These are phyloP conservation scores for Caprella mutica DNA, from an alignment of 2,888 invertebrate genomes.

Conservation along the genomic window DNA sequence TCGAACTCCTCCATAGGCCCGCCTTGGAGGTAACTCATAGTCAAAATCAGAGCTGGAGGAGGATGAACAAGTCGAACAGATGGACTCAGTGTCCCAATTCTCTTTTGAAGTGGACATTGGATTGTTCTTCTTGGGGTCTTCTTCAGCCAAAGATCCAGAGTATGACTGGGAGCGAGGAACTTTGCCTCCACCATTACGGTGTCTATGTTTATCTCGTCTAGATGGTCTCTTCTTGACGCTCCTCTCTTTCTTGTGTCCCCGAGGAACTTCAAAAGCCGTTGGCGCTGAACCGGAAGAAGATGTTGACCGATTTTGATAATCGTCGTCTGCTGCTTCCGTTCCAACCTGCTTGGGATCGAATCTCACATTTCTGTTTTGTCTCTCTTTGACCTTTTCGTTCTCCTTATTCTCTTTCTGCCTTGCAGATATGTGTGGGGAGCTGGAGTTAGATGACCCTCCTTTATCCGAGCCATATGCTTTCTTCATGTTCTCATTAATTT, in stretches of 20 bases:
- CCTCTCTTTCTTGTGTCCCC: background rate
- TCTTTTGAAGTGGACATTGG: constrained; percentile 24
- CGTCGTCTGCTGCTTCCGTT: background rate
- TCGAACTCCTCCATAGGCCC: constrained; percentile 68
- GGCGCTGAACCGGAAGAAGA: constrained; percentile 32
- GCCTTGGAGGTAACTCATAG: constrained; percentile 61
- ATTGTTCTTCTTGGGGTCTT: constrained; percentile 42
- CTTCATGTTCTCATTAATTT: constrained; percentile 12
- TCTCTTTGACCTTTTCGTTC: constrained; percentile 1
- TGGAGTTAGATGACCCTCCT: constrained; percentile 38
- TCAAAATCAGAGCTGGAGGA: constrained; percentile 79
- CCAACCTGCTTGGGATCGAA: constrained; percentile 35
- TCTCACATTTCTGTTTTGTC: constrained; percentile 33
- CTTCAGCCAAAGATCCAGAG: constrained; percentile 39
- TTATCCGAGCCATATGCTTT: constrained; percentile 24
- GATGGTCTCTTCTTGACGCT: constrained; percentile 42
- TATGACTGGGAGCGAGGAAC: constrained; percentile 31
- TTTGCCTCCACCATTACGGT: constrained; percentile 9
- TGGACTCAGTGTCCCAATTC: constrained; percentile 55
- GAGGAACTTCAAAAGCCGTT: constrained; percentile 22
- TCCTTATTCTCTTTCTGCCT: background rate
- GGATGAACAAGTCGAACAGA: constrained; percentile 58
- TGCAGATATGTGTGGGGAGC: constrained; percentile 22
- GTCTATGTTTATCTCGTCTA: constrained; percentile 7
- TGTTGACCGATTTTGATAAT: constrained; percentile 10